Percentiles rank a stretch among this genome's conserved stretches.
Evolutionary conservation across 2,113 vertebrate species (phyloP).

Genomic region (Hystrix cristata): DNA sequence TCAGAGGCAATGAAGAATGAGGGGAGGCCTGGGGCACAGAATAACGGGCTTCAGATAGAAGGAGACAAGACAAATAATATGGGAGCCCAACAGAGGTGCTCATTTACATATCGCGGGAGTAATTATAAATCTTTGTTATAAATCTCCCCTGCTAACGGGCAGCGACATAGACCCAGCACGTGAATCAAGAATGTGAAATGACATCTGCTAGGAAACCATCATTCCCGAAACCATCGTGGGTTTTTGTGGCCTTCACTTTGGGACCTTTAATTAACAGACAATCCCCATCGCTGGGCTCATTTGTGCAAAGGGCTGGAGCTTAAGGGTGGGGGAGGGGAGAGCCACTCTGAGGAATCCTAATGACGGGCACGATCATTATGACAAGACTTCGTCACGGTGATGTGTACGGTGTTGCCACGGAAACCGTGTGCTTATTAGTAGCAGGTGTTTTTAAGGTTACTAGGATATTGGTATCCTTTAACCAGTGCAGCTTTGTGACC

Average conservation of each 20-base stretch:
- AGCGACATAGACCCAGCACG: not conserved
- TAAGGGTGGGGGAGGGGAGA: not conserved
- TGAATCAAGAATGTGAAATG: slow-evolving; percentile 31
- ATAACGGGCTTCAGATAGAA: not conserved
- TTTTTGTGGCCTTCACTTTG: slow-evolving; percentile 24
- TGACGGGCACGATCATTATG: slow-evolving; percentile 56
- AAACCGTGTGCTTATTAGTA: slow-evolving; percentile 71
- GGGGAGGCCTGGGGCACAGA: not conserved
- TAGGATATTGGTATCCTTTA: slow-evolving; percentile 34
- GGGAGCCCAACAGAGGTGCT: not conserved
- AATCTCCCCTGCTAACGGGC: slow-evolving; percentile 44
- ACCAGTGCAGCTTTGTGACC: not conserved
- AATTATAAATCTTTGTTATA: slow-evolving; percentile 69
- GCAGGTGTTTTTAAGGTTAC: slow-evolving; percentile 65
- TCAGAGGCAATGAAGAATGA: not conserved
- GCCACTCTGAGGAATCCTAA: not conserved
- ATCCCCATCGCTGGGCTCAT: not conserved
- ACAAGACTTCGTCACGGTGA: slow-evolving; percentile 28
- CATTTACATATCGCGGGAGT: not conserved
- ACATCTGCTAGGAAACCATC: slow-evolving; percentile 49
- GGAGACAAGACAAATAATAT: not conserved
- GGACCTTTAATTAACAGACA: slow-evolving; percentile 73
- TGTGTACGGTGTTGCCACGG: slow-evolving; percentile 68
- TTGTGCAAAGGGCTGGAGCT: not conserved
- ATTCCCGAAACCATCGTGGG: not conserved